A percentile compares a stretch with the other conserved stretches of the same genome.
Evolutionary conservation across 2,797 vertebrate species (phyloP).

Genomic region (Catamblyrhynchus diadema): DNA sequence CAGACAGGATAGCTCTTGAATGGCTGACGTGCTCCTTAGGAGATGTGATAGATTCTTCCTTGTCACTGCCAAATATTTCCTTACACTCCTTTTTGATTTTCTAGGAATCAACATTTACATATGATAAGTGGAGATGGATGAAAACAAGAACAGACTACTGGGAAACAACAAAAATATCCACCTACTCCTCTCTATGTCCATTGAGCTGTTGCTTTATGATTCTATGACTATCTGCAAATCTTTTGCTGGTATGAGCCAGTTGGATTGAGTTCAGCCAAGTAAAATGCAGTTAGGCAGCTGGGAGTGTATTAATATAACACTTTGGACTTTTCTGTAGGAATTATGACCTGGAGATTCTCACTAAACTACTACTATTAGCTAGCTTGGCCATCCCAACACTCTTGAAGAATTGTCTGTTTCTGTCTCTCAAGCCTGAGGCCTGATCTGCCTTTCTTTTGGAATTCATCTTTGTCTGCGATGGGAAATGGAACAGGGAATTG

Average conservation of each 20-base stretch:
- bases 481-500: neutral
- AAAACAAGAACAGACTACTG: neutral
- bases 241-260: neutral
- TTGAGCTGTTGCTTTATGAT: neutral
- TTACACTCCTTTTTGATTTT: neutral
- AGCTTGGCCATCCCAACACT: neutral
- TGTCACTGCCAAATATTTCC: neutral
- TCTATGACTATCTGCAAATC: neutral
- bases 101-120: neutral
- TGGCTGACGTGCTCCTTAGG: neutral
- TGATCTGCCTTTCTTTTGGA: neutral
- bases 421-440: neutral
- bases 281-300: neutral
- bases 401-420: neutral
- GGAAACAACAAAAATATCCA: neutral
- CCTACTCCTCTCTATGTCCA: neutral
- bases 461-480: neutral
- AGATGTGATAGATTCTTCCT: neutral
- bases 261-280: neutral
- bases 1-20: neutral
- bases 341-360: neutral
- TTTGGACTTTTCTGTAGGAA: neutral
- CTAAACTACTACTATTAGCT: neutral
- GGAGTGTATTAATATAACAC: neutral
- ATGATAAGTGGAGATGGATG: neutral